Evolutionary conservation across 1,140 invertebrate species (phyloP).

Genomic region (Zaprionus vittiger): DNA sequence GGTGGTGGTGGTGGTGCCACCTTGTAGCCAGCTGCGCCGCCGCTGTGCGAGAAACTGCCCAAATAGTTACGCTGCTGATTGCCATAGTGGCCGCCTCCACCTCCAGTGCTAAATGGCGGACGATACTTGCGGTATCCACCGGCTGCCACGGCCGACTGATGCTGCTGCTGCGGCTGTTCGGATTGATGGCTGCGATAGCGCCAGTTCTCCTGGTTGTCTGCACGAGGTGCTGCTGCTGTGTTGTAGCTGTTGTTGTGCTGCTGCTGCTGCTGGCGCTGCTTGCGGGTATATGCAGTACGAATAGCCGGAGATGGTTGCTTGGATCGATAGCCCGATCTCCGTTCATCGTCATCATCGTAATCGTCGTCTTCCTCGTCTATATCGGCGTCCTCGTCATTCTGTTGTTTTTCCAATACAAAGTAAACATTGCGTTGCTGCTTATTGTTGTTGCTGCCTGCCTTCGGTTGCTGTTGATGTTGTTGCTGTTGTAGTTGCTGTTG

Average conservation of each 20-base stretch:
- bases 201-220: conserved; percentile 70
- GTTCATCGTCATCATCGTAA: conserved; percentile 53
- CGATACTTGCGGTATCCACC: conserved; percentile 69
- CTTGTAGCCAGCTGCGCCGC: conserved; percentile 64
- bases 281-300: conserved; percentile 60
- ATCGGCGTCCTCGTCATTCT: conserved; percentile 74
- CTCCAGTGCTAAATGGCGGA: conserved; percentile 70
- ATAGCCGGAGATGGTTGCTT: conserved; percentile 54
- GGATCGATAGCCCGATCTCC: not conserved
- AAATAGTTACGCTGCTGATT: conserved; percentile 80
- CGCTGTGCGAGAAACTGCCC: conserved; percentile 74
- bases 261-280: conserved; percentile 60
- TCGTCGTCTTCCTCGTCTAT: conserved; percentile 73
- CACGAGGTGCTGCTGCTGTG: conserved; percentile 35
- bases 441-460: conserved; percentile 29
- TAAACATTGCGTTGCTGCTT: conserved; percentile 69
- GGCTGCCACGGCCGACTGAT: conserved; percentile 1
- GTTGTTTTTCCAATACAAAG: conserved; percentile 73
- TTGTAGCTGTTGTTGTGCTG: conserved; percentile 55
- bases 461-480: conserved; percentile 35
- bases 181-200: conserved; percentile 75
- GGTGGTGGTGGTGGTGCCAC: conserved; percentile 31
- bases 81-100: conserved; percentile 66
- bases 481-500: conserved; percentile 49
- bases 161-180: conserved; percentile 62